Conservation (phyloP, 2,888 invertebrate species). For the Lycophotia porphyrea region DNA sequence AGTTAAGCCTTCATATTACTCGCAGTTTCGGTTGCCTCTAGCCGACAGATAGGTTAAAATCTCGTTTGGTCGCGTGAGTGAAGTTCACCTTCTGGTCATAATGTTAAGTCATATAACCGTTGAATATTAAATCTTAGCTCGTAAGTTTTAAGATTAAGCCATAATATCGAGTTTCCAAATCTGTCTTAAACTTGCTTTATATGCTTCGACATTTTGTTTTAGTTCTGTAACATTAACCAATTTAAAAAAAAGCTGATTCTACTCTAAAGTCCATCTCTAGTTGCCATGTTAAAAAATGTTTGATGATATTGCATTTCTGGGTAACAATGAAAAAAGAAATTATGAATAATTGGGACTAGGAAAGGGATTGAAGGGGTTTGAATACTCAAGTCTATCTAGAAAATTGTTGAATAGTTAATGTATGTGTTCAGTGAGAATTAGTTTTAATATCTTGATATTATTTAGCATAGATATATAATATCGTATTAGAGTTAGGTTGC, state of each 20-base stretch:
- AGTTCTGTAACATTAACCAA: slow-evolving; percentile 49
- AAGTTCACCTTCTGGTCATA: slow-evolving; percentile 67
- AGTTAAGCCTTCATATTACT: slow-evolving; percentile 49
- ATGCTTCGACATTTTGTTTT: slow-evolving; percentile 55
- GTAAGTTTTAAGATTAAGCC: slow-evolving; percentile 58
- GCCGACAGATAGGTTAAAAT: slow-evolving; percentile 47
- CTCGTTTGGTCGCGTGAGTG: slow-evolving; percentile 46
- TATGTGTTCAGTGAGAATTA: slow-evolving; percentile 87
- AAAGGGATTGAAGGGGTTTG: slow-evolving; percentile 41
- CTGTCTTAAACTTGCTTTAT: slow-evolving; percentile 56
- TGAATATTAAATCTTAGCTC: slow-evolving; percentile 51
- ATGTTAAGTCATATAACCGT: slow-evolving; percentile 62
- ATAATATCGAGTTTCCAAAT: slow-evolving; percentile 52
- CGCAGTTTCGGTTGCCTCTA: slow-evolving; percentile 40
- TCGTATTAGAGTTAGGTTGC: slow-evolving; percentile 75
- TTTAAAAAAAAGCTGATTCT: slow-evolving; percentile 22
- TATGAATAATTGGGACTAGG: slow-evolving; percentile 44
- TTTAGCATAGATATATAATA: slow-evolving; percentile 74
- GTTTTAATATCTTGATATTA: slow-evolving; percentile 81
- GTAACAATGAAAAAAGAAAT: slow-evolving; percentile 64
- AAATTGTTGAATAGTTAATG: slow-evolving; percentile 69
- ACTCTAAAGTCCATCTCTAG: slow-evolving; percentile 45
- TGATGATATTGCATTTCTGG: slow-evolving; percentile 62
- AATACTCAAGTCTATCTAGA: slow-evolving; percentile 46
- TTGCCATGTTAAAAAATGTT: slow-evolving; percentile 34